A percentile compares a stretch with the other conserved stretches of the same genome.
Conservation (phyloP, 92 coral and sea anemone genomes). For the Porites lobata region DNA sequence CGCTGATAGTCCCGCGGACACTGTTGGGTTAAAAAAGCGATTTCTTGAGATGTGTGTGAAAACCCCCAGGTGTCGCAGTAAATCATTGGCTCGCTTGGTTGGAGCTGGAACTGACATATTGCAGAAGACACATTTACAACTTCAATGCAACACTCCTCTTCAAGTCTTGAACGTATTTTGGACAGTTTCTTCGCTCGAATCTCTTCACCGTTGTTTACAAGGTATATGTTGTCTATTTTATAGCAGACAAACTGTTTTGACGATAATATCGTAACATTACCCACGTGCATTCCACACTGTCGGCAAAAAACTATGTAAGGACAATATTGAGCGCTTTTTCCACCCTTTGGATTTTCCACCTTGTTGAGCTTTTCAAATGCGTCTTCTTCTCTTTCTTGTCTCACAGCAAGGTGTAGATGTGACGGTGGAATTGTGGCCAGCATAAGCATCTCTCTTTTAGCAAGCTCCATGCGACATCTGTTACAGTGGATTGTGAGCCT, state of each 20-base stretch:
- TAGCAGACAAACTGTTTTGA: constrained; percentile 69
- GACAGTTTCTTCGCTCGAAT: constrained; percentile 66
- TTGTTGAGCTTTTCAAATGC: constrained; percentile 57
- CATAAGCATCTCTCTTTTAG: constrained; percentile 64
- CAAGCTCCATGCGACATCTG: constrained; percentile 60
- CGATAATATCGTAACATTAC: constrained; percentile 51
- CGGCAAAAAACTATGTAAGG: constrained; percentile 73
- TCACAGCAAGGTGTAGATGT: constrained; percentile 72
- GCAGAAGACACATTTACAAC: constrained; percentile 49
- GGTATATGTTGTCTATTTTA: constrained; percentile 67
- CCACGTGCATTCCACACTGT: constrained; percentile 67
- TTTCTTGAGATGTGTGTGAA: constrained; percentile 50
- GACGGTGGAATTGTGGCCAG: constrained; percentile 79
- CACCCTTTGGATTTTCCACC: constrained; percentile 36
- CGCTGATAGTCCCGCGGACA: constrained; percentile 92
- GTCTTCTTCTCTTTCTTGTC: constrained; percentile 43
- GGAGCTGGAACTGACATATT: neutral
- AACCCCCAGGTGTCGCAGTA: constrained; percentile 81
- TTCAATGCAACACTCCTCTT: constrained; percentile 58
- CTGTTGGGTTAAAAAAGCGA: constrained; percentile 65
- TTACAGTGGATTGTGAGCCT: constrained; percentile 55
- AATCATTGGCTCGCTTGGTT: constrained; percentile 44
- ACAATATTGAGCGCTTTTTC: constrained; percentile 60
- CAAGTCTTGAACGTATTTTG: constrained; percentile 43
- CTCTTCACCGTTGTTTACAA: constrained; percentile 30